A percentile compares a stretch with the other conserved stretches of the same genome.
phyloP scores from a whole-genome alignment of 2,797 vertebrate genomes.

The Arnoldichthys spilopterus region DNA sequence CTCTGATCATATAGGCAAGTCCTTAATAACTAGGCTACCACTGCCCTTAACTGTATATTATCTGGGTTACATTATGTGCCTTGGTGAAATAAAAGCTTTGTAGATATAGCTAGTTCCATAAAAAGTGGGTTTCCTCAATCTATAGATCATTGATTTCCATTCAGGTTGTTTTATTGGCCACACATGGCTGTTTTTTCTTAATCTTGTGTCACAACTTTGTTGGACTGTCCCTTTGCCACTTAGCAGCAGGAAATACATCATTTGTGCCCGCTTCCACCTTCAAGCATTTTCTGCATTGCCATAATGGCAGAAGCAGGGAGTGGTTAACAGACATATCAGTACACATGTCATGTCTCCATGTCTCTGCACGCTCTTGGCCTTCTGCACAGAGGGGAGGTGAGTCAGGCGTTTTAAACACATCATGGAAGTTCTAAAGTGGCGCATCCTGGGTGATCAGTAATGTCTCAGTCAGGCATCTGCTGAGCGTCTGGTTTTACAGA shows the following conservation, averaged over 20 bases:
- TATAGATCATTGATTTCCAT: not conserved
- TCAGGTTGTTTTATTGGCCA: not conserved
- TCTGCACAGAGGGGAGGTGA: slow-evolving; percentile 1
- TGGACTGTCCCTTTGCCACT: slow-evolving; percentile 33
- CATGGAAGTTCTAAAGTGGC: slow-evolving; percentile 5
- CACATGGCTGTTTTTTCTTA: not conserved
- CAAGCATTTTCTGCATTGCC: slow-evolving; percentile 70
- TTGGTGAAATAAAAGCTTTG: not conserved
- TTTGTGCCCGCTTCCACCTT: slow-evolving; percentile 47
- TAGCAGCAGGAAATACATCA: slow-evolving; percentile 36
- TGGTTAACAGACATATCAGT: slow-evolving; percentile 70
- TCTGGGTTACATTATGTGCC: not conserved
- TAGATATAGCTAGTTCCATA: not conserved
- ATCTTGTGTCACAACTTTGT: slow-evolving; percentile 18
- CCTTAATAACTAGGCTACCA: too few relatives aligned
- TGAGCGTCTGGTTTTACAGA: not conserved
- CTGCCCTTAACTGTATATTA: not conserved
- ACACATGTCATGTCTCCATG: slow-evolving; percentile 51
- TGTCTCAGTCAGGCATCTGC: slow-evolving; percentile 5
- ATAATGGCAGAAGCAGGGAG: slow-evolving; percentile 59
- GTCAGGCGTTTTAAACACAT: not conserved
- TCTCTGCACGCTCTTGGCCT: slow-evolving; percentile 19
- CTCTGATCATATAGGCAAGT: too few relatives aligned
- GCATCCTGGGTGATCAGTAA: not conserved
- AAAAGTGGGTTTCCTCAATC: not conserved